A percentile compares a stretch with the other conserved stretches of the same genome.
Evolutionary conservation across 2,888 invertebrate genomes (phyloP).

Genomic region (Megamerina dolium): DNA sequence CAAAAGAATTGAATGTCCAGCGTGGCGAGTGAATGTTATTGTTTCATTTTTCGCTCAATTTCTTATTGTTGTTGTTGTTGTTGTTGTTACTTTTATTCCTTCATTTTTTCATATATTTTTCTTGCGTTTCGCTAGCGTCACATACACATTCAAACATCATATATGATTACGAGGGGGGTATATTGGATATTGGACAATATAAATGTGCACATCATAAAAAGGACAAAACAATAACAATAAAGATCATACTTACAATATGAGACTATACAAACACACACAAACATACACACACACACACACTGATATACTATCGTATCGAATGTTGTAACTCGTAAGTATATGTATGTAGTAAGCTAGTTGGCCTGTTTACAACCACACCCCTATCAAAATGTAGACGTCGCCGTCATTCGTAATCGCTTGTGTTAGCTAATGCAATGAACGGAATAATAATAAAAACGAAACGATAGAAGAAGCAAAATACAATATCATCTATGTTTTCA

Average conservation of each 20-base stretch:
- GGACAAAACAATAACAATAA: conserved; percentile 14
- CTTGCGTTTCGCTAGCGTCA: not conserved
- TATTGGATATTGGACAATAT: no score
- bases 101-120: not conserved
- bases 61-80: conserved; percentile 8
- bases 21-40: not conserved
- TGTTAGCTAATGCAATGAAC: no score
- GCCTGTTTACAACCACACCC: no score
- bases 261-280: not conserved
- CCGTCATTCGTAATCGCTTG: no score
- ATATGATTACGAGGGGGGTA: no score
- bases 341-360: no score
- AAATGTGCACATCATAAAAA: conserved; percentile 14
- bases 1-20: not conserved
- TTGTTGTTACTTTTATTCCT: conserved; percentile 2
- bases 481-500: not conserved
- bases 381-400: no score
- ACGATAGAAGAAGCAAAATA: no score
- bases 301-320: not conserved
- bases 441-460: no score
- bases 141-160: not conserved
- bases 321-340: no score
- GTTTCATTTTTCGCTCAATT: conserved; percentile 4
- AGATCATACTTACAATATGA: not conserved
- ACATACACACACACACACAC: not conserved